A percentile compares a stretch with the other conserved stretches of the same genome.
phyloP scores from a whole-genome alignment of 2,113 vertebrate genomes.

The Tychaedon coryphoeus region DNA sequence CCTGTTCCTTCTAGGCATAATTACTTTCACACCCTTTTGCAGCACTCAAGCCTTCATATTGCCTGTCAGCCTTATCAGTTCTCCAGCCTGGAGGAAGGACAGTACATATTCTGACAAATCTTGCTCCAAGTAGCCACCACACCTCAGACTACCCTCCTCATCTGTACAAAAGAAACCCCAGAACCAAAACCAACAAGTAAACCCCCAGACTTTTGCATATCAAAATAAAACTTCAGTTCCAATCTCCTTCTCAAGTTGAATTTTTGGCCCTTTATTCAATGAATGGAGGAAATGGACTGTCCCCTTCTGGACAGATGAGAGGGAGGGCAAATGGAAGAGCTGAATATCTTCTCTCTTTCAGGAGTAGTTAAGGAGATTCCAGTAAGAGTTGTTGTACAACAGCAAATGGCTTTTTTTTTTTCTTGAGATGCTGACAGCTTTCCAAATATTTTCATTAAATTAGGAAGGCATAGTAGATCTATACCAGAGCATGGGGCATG shows the following conservation, averaged over 20 bases:
- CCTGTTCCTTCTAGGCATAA: background rate
- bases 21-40: background rate
- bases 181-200: background rate
- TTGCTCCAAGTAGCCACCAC: background rate
- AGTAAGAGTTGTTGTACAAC: background rate
- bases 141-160: background rate
- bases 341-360: conserved; percentile 4
- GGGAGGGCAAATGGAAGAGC: background rate
- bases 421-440: background rate
- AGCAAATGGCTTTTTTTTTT: background rate
- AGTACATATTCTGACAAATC: background rate
- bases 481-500: background rate
- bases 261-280: conserved; percentile 32
- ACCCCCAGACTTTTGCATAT: background rate
- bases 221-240: background rate
- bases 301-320: background rate
- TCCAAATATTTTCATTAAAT: background rate
- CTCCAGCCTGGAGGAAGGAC: background rate
- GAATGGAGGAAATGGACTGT: conserved; percentile 14
- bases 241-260: background rate
- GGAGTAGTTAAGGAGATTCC: background rate
- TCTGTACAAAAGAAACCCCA: background rate
- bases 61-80: background rate
- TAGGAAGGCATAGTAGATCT: background rate
- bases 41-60: background rate